phyloP scores from a whole-genome alignment of 2,888 invertebrate species.

The Xestia c-nigrum region DNA sequence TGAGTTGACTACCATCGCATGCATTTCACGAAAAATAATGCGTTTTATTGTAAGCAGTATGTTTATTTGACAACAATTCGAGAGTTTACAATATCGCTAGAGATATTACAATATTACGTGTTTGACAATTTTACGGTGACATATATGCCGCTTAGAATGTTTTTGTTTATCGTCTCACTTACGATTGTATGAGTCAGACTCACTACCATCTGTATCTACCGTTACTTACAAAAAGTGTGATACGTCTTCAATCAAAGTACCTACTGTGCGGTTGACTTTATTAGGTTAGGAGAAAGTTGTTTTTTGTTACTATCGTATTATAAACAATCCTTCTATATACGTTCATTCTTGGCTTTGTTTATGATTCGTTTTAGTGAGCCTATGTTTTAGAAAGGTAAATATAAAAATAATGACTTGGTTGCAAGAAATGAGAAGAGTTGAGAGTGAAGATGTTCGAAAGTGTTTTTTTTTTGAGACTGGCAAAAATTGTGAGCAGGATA shows the following conservation, averaged over 20 bases:
- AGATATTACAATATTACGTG: too few species aligned
- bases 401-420: neutral
- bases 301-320: constrained; percentile 37
- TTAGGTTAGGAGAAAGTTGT: constrained; percentile 54
- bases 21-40: too few species aligned
- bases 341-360: constrained; percentile 49
- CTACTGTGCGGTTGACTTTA: constrained; percentile 30
- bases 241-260: constrained; percentile 40
- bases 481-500: neutral
- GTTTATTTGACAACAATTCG: too few species aligned
- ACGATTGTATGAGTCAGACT: constrained; percentile 31
- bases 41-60: too few species aligned
- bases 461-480: neutral
- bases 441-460: neutral
- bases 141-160: constrained; percentile 23
- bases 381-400: constrained; percentile 24
- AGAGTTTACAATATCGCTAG: too few species aligned
- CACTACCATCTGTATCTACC: constrained; percentile 17
- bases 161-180: constrained; percentile 42
- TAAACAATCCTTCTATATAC: constrained; percentile 33
- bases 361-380: constrained; percentile 31
- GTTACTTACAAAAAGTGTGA: constrained; percentile 32
- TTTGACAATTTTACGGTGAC: too few species aligned
- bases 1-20: too few species aligned
- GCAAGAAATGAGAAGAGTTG: neutral